Evolutionary conservation across 1,140 invertebrate genomes (phyloP).

Genomic region (Chironomus tepperi): DNA sequence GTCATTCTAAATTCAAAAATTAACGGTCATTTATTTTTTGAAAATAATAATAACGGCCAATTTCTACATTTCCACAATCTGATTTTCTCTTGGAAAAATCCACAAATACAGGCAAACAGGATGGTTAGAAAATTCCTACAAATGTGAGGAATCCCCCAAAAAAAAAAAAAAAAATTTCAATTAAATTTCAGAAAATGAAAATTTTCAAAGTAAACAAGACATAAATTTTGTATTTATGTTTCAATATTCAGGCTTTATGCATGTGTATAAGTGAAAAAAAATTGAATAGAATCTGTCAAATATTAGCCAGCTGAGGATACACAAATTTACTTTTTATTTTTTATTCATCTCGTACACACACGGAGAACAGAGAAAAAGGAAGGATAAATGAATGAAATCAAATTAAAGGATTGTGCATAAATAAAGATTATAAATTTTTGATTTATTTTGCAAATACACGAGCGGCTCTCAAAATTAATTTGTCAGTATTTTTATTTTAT

Average conservation of each 20-base stretch:
- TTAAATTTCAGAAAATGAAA: constrained; percentile 20
- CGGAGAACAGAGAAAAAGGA: not conserved
- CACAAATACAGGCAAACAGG: too few relatives aligned
- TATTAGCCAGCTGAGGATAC: not conserved
- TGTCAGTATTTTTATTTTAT: not conserved
- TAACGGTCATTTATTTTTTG: too few relatives aligned
- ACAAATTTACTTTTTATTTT: not conserved
- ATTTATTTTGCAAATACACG: constrained; percentile 19
- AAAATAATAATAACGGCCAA: too few relatives aligned
- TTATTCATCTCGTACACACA: too few relatives aligned
- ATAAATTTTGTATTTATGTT: constrained; percentile 21
- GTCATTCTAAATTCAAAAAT: too few relatives aligned
- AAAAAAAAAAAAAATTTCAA: constrained; percentile 16
- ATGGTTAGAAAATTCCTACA: too few relatives aligned
- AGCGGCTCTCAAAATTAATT: not conserved
- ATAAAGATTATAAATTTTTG: constrained; percentile 24
- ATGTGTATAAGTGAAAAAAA: not conserved
- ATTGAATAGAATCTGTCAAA: not conserved
- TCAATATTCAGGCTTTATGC: not conserved
- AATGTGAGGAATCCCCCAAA: not conserved
- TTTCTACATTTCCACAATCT: too few relatives aligned
- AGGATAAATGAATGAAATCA: constrained; percentile 5
- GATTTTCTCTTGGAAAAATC: too few relatives aligned
- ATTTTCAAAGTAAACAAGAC: constrained; percentile 23
- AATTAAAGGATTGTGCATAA: constrained; percentile 23